A percentile compares a stretch with the other conserved stretches of the same genome.
phyloP scores from a whole-genome alignment of 2,797 vertebrate species.

The Mus spretus region DNA sequence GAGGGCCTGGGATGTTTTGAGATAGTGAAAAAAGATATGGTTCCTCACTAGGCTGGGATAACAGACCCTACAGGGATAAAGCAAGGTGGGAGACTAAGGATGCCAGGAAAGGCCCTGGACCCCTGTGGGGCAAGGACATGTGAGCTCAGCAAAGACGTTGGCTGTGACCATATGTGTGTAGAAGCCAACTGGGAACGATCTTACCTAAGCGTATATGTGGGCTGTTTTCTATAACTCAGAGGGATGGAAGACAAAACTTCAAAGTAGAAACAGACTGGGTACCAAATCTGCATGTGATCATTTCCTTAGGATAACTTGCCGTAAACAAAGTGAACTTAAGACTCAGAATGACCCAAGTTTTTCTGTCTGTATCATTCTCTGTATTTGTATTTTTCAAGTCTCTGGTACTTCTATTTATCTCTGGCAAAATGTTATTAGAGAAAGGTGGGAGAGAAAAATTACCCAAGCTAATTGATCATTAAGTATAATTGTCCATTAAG shows the following conservation, averaged over 20 bases:
- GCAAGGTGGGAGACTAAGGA: neutral
- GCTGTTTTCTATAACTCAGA: neutral
- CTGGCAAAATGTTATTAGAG: slow-evolving; percentile 43
- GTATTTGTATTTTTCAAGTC: slow-evolving; percentile 62
- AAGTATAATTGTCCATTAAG: slow-evolving; percentile 69
- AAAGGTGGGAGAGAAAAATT: slow-evolving; percentile 70
- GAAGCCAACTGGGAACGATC: neutral
- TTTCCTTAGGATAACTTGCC: slow-evolving; percentile 42
- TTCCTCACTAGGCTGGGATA: neutral
- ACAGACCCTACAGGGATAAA: neutral
- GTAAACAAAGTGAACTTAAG: slow-evolving; percentile 47
- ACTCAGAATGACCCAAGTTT: neutral
- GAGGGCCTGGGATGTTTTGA: neutral
- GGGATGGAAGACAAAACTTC: neutral
- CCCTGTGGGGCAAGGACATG: neutral
- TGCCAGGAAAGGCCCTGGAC: neutral
- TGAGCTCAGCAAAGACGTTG: neutral
- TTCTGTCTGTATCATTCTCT: slow-evolving; percentile 5
- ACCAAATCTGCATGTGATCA: neutral
- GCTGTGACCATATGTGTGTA: neutral
- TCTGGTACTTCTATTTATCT: slow-evolving; percentile 61
- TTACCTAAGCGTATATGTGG: neutral
- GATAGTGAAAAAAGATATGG: rapidly evolving
- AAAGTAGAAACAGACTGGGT: neutral
- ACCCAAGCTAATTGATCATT: slow-evolving; percentile 74